Base-by-base conservation (phyloP, 2,797 vertebrate species). In the Amblyopsis hoosieri region DNA sequence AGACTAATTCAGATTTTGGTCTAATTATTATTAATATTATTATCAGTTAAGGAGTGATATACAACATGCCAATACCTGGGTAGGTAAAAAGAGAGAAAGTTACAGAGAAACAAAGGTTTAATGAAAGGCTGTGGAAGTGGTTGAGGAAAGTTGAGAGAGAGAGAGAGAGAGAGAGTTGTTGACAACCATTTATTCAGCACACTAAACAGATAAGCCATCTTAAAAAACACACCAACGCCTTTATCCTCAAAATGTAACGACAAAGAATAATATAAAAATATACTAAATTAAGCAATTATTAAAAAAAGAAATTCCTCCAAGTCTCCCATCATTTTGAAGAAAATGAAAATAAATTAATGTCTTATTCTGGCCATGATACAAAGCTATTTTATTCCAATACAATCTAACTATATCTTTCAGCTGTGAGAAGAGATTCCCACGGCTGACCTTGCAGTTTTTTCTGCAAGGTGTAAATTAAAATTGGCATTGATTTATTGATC, bases 401-500 rank as follows among this genome's bases (percentile, higher is more conserved):
- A 52, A 4, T 12, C 17, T 4, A 54, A 54, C 52, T 54, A 72
- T 71, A 66, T 60, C 60, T 76, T 64, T 72, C 76, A 90, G 86
- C 86, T 81, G 67, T 13, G 7, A 67, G 81, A 81, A 83, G 65
- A 72, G 71, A 71, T 64, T 78, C 72, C 73, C 71, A 67, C 76
- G 77, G 80, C 76, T 78, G 76, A 87, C 82, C 78, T 86, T 88
- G 81, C 85, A 80, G 69, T 76, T 89, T 81, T 76, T 68, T 62
- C 77, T 19, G 65, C 12, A 23, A 56, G 23, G 74, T n/a, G 42
- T 70, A 62, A 56, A 71, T 85, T 85, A 82, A 86, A 89, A 90
- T 89, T 84, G 79, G 69, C 85, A 89, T 88, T 74, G 84, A 90
- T 88, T 90, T 84, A 86, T 89, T 45, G 86, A 87, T 76, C 67